Conservation (phyloP, 2,113 vertebrate species). For the Oreocharis arfaki region DNA sequence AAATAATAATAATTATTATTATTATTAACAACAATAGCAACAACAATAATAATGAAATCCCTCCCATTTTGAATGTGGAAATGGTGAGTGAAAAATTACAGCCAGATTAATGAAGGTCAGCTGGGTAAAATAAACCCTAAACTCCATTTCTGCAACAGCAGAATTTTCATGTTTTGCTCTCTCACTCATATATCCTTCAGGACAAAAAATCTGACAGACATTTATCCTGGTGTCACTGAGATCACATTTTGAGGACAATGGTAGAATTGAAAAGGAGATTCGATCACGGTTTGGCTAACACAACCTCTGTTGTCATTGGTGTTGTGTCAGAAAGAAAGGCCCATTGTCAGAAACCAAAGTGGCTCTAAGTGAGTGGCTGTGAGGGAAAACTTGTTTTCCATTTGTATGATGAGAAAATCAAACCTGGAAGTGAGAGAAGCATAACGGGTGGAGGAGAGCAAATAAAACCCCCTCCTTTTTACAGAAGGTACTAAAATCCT, state of each 20-base stretch:
- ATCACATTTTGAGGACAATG: conserved; percentile 24
- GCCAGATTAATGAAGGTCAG: neutral
- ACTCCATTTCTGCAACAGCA: neutral
- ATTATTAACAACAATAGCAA: neutral
- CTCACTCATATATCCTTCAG: neutral
- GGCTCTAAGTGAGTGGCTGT: neutral
- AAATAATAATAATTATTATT: neutral
- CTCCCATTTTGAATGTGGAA: neutral
- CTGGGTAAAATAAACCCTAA: neutral
- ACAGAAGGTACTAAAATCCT: neutral
- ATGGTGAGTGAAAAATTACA: neutral
- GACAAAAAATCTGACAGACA: neutral
- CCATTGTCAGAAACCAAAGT: neutral
- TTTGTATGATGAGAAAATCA: neutral
- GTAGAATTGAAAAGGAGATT: neutral
- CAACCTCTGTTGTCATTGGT: neutral
- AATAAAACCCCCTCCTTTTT: neutral
- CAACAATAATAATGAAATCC: rapidly evolving
- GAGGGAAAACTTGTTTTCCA: neutral
- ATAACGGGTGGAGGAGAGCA: neutral
- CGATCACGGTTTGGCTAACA: neutral
- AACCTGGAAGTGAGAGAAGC: neutral
- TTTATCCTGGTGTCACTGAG: neutral
- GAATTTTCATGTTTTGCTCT: neutral
- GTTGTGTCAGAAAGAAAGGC: neutral